Evolutionary conservation across 2,888 invertebrate species (phyloP).

Genomic region (Apamea crenata): DNA sequence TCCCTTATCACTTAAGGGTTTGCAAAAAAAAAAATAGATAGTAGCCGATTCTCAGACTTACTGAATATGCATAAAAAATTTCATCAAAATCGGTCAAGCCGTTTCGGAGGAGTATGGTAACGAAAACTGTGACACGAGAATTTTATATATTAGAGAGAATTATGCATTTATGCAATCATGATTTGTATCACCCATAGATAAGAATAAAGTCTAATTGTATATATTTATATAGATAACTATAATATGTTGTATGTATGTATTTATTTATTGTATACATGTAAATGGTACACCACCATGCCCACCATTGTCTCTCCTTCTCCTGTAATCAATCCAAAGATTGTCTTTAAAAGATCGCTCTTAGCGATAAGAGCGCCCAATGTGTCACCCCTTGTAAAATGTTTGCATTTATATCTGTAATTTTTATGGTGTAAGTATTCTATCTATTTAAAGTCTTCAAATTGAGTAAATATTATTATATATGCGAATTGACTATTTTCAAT

Average conservation of each 20-base stretch:
- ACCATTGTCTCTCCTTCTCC: not conserved
- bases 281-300: not conserved
- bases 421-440: too few relatives aligned
- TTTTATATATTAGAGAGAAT: too few relatives aligned
- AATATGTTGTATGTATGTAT: not conserved
- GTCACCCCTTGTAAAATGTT: not conserved
- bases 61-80: too few relatives aligned
- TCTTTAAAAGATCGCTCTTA: not conserved
- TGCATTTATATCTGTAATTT: not conserved
- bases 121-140: too few relatives aligned
- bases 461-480: not conserved
- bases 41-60: too few relatives aligned
- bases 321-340: not conserved
- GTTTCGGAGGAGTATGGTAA: too few relatives aligned
- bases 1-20: too few relatives aligned
- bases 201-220: not conserved
- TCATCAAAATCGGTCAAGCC: too few relatives aligned
- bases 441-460: not conserved
- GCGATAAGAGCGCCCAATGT: not conserved
- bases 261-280: not conserved
- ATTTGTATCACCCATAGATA: not conserved
- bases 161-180: not conserved
- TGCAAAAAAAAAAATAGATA: too few relatives aligned
- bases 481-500: not conserved
- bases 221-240: not conserved